These are phyloP conservation scores for Penelope pileata DNA, from an alignment of 2,113 vertebrate species.

Conservation along the genomic window DNA sequence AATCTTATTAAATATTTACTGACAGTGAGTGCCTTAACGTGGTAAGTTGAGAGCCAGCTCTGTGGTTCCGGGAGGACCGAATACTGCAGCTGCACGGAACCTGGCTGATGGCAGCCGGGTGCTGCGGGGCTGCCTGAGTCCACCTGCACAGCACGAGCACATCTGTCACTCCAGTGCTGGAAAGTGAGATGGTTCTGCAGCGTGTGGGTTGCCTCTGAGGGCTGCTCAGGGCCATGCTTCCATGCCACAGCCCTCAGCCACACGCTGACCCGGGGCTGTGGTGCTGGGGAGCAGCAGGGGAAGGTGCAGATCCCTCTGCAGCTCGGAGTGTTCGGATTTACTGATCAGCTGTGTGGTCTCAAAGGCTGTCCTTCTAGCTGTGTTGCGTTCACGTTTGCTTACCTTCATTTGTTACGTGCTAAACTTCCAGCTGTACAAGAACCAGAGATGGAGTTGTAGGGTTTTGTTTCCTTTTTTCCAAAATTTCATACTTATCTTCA, in stretches of 20 bases:
- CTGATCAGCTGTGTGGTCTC: conserved; percentile 4
- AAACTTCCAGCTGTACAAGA: neutral
- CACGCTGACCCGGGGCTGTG: too few species aligned
- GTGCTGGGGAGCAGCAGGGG: neutral
- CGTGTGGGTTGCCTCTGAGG: fast-evolving
- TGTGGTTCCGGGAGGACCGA: neutral
- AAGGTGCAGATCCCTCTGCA: neutral
- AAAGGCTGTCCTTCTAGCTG: neutral
- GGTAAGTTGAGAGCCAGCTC: neutral
- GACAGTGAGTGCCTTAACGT: neutral
- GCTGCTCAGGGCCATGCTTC: neutral
- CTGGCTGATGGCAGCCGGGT: neutral
- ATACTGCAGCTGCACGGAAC: neutral
- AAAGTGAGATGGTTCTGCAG: neutral
- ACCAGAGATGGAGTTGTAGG: neutral
- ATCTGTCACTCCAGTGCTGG: neutral
- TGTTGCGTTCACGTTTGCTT: neutral
- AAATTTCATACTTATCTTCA: neutral
- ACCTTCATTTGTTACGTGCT: neutral
- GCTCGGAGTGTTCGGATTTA: neutral
- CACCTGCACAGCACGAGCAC: neutral
- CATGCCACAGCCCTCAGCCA: too few species aligned
- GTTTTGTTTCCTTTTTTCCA: neutral
- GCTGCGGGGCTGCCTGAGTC: neutral
- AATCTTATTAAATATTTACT: neutral